phyloP scores from a whole-genome alignment of 2,888 invertebrate species.

The Thysanoteuthis rhombus region DNA sequence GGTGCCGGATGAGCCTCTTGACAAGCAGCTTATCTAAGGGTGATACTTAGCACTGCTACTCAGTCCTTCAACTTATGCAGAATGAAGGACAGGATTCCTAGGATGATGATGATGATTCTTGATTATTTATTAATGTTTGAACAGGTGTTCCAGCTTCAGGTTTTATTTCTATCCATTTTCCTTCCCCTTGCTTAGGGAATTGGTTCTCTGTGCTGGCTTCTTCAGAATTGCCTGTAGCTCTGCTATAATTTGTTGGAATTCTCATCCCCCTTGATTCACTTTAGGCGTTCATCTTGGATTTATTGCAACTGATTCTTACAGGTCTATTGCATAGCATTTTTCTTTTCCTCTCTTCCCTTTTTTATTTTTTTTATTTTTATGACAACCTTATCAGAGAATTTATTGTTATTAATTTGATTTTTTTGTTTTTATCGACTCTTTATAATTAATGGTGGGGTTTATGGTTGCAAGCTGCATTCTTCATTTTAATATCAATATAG shows the following conservation, averaged over 20 bases:
- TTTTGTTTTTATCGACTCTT: too few species aligned
- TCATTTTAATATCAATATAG: too few species aligned
- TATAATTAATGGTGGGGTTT: too few species aligned
- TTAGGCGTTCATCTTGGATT: background rate
- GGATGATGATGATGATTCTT: background rate
- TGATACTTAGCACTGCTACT: background rate
- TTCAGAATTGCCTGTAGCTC: background rate
- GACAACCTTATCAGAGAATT: too few species aligned
- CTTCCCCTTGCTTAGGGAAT: background rate
- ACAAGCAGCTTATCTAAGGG: background rate
- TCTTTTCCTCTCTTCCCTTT: background rate
- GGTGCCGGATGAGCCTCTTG: background rate
- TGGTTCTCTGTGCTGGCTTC: background rate
- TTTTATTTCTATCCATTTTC: background rate
- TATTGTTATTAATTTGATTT: too few species aligned
- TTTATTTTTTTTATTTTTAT: background rate
- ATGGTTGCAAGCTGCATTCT: too few species aligned
- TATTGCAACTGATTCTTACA: too few species aligned
- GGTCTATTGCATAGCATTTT: background rate
- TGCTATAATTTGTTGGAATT: background rate
- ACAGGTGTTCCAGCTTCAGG: background rate
- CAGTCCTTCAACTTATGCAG: background rate
- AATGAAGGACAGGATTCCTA: background rate
- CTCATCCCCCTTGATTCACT: background rate
- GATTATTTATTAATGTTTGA: background rate